A percentile compares a stretch with the other conserved stretches of the same genome.
phyloP scores from a whole-genome alignment of 2,113 vertebrate genomes.

The Istiophorus platypterus region DNA sequence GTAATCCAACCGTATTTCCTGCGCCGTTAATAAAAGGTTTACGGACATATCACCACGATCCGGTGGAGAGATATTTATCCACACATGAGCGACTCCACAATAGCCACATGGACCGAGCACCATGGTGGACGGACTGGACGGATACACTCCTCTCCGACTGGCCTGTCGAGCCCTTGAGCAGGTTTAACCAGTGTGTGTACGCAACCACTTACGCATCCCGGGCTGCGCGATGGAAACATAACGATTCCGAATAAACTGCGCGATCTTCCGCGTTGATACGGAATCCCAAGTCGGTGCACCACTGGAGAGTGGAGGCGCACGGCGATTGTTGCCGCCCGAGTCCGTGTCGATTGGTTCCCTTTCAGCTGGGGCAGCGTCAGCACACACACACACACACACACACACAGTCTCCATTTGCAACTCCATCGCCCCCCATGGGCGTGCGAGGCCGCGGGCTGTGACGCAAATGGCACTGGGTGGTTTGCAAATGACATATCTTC shows the following conservation, averaged over 20 bases:
- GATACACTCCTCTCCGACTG: slow-evolving; percentile 49
- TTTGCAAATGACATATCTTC: slow-evolving; percentile 75
- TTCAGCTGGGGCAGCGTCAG: slow-evolving; percentile 80
- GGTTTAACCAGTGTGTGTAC: slow-evolving; percentile 42
- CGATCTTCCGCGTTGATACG: slow-evolving; percentile 65
- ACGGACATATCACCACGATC: slow-evolving; percentile 44
- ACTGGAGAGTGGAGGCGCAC: slow-evolving; percentile 67
- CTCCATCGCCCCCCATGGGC: slow-evolving; percentile 82
- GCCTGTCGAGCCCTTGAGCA: slow-evolving; percentile 59
- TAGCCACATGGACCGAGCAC: slow-evolving; percentile 74
- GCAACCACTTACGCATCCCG: slow-evolving; percentile 76
- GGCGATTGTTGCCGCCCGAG: slow-evolving; percentile 67
- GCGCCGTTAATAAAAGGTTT: slow-evolving; percentile 55
- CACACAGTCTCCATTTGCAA: slow-evolving; percentile 79
- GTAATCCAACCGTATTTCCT: slow-evolving; percentile 4
- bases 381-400: slow-evolving; percentile 68
- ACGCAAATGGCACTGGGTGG: slow-evolving; percentile 82
- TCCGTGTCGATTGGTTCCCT: slow-evolving; percentile 69
- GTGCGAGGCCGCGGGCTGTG: slow-evolving; percentile 81
- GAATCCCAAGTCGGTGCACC: slow-evolving; percentile 52
- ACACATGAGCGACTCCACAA: slow-evolving; percentile 60
- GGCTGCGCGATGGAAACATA: slow-evolving; percentile 38
- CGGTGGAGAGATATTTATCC: slow-evolving; percentile 38
- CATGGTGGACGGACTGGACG: slow-evolving; percentile 62
- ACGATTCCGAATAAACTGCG: slow-evolving; percentile 44